phyloP scores from a whole-genome alignment of 2,888 invertebrate species.

The Nemotelus pantherinus region DNA sequence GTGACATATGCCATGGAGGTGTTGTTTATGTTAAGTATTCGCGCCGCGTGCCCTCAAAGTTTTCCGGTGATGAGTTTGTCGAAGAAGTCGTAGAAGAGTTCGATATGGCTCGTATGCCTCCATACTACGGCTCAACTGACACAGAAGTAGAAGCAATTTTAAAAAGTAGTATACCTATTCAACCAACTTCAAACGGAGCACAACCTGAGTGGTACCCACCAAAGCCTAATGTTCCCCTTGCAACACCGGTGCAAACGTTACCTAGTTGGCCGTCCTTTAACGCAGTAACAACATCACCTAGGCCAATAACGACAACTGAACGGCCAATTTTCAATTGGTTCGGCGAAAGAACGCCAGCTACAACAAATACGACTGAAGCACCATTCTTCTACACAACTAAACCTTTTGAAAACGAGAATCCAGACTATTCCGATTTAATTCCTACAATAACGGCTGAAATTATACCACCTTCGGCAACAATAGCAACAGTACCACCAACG shows the following conservation, averaged over 20 bases:
- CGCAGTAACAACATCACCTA: background rate
- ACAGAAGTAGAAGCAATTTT: conserved; percentile 36
- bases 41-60: conserved; percentile 34
- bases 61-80: conserved; percentile 42
- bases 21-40: conserved; percentile 42
- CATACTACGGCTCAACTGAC: conserved; percentile 38
- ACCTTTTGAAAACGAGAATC: conserved; percentile 8
- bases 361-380: background rate
- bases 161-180: background rate
- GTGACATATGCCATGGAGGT: background rate
- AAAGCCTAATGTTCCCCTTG: too few relatives aligned
- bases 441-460: conserved; percentile 12
- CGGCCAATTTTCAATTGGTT: conserved; percentile 11
- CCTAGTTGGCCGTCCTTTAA: background rate
- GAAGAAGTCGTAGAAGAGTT: conserved; percentile 49
- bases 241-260: background rate
- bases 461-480: conserved; percentile 16
- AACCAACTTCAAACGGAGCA: background rate
- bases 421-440: background rate
- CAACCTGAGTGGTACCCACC: too few relatives aligned
- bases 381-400: conserved; percentile 19
- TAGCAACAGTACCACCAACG: background rate
- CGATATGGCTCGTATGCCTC: conserved; percentile 37
- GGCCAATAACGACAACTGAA: background rate
- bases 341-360: background rate